Evolutionary conservation across 2,113 vertebrate species (phyloP).

Genomic region (Tapirus terrestris): DNA sequence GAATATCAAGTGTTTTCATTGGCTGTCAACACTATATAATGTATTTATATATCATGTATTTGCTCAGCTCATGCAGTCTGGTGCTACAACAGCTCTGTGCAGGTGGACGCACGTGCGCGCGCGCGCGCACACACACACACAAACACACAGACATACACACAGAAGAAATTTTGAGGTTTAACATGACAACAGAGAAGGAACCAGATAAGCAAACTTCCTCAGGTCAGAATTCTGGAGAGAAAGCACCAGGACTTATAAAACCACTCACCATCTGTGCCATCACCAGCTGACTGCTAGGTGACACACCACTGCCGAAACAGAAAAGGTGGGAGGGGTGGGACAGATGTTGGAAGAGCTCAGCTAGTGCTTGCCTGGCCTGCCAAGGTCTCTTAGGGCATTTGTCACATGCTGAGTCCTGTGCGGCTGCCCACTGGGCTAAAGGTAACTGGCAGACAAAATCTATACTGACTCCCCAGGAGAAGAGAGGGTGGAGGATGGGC

Average conservation of each 20-base stretch:
- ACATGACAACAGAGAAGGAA: slow-evolving; percentile 29
- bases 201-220: slow-evolving; percentile 35
- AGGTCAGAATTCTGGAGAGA: slow-evolving; percentile 37
- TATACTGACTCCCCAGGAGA: slow-evolving; percentile 85
- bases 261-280: slow-evolving; percentile 52
- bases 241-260: slow-evolving; percentile 52
- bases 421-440: slow-evolving; percentile 89
- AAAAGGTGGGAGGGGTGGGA: not conserved
- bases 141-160: not conserved
- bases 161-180: not conserved
- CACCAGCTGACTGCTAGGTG: slow-evolving; percentile 65
- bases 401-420: slow-evolving; percentile 83
- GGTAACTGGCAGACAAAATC: slow-evolving; percentile 87
- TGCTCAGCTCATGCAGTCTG: not conserved
- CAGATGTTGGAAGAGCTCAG: slow-evolving; percentile 63
- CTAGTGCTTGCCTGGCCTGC: slow-evolving; percentile 73
- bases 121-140: not conserved
- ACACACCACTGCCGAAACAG: slow-evolving; percentile 70
- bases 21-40: not conserved
- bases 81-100: not conserved
- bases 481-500: slow-evolving; percentile 78
- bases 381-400: slow-evolving; percentile 85
- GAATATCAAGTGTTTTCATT: not conserved
- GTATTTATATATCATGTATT: not conserved
- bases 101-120: not conserved